Evolutionary conservation across 2,888 invertebrate species (phyloP).

Genomic region (Tenthredo scrophulariae): DNA sequence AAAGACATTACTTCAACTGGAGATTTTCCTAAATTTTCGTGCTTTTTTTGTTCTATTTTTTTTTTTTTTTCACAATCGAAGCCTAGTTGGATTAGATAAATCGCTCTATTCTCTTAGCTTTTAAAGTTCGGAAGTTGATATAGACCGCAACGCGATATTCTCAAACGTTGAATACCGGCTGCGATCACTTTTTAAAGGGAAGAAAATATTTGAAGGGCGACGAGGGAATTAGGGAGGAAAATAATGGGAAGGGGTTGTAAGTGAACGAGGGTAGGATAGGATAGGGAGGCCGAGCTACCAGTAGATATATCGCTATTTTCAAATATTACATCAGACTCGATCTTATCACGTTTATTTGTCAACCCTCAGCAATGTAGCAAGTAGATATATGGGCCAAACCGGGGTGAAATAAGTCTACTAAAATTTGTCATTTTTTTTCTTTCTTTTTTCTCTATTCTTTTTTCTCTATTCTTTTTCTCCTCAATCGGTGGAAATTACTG

Average conservation of each 20-base stretch:
- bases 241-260: slow-evolving; percentile 16
- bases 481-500: background rate
- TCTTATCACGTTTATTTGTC: slow-evolving; percentile 28
- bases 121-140: background rate
- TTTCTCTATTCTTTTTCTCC: too few relatives aligned
- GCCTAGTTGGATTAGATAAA: background rate
- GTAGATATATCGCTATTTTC: slow-evolving; percentile 13
- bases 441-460: too few relatives aligned
- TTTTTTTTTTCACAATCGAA: background rate
- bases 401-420: background rate
- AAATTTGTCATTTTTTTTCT: background rate
- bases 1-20: background rate
- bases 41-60: background rate
- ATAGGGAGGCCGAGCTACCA: background rate
- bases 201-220: background rate
- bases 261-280: background rate
- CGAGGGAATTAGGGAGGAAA: slow-evolving; percentile 10
- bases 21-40: background rate
- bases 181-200: slow-evolving; percentile 2
- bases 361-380: background rate
- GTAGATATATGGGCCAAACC: background rate
- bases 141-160: background rate
- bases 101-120: background rate
- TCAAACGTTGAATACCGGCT: background rate
- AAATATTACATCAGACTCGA: slow-evolving; percentile 25